Base-by-base conservation (phyloP, 2,888 invertebrate genomes). In the Leptinotarsa haldemani region DNA sequence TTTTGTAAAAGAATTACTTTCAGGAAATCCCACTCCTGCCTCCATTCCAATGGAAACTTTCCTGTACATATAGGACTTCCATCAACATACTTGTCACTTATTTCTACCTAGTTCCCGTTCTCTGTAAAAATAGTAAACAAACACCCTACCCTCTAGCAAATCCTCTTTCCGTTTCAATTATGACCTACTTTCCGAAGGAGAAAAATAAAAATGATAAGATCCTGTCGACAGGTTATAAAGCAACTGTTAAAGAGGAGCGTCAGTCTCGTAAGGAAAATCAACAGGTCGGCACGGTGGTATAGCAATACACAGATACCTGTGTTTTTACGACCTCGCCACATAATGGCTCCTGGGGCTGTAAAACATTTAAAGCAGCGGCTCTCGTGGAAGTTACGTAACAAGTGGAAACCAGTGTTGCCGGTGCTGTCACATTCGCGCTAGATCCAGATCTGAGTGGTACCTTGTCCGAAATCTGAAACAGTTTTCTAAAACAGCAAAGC, bases 261-360 rank as follows among this genome's bases (percentile, higher is more conserved):
- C 80, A 80, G 80, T 79, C 77, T 76, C 74, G 78, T 72, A 78
- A 76, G 77, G 20, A 78, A 81, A 81, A 83, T 82, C 83, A 83
- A 83, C 83, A 83, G 83, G 83, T 83, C 81, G 80, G 79, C 79
- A 73, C 81, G 30, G 80, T 78, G 80, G 80, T 79, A 79, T 80
- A 80, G 78, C 78, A 72, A 80, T 79, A 80, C 79, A 61, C 13
- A 82, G 76, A 81, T 83, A 82, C 82, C 81, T 83, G 80, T 78
- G 77, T 78, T 78, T 80, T 80, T 80, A 80, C 79, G 80, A 80
- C 73, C 74, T 78, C 76, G 77, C 75, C 76, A 77, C 74, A 75
- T 78, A 79, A 80, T 79, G 77, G 79, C 74, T 74, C 70, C 68
- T 65, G 69, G 69, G 73, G 69, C 69, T 69, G 69, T 73, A 73